Evolutionary conservation across 1,140 invertebrate species (phyloP), one percentile per base, ranked within the genome.

Genomic region (Drosophila funebris): DNA sequence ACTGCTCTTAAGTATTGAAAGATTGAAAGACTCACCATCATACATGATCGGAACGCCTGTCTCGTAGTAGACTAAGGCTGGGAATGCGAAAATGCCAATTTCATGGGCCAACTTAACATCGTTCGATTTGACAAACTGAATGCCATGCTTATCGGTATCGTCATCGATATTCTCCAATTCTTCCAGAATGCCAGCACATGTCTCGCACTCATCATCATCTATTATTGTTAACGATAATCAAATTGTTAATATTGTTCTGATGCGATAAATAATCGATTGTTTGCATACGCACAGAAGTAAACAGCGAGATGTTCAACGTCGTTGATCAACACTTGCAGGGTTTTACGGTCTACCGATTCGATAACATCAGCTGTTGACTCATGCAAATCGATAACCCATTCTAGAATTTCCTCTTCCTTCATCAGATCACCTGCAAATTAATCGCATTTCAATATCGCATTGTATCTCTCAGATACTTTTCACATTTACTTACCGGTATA

Each of bases 81-180:
- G 97, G 83, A 98, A 97, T 84, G 96, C 96, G 91, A 97, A 97
- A 82, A 98, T 96, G 54, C 97, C 97, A 82, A 98, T 96, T 93
- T 97, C 96, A 36, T 97, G 96, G 3, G 97, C 97, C 44, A 97
- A 92, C 92, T 96, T 96, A 16, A 96, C 94, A 92, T 98, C 97
- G 87, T 96, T 97, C 0, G 97, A 97, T 90, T 98, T 98, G 5
- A 98, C 97, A 92, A 99, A 98, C 92, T 98, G 96, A 79, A 98
- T 97, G 63, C 97, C 97, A 79, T 97, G 95, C 81, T 97, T 95
- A 89, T 98, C 97, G 6, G 97, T 97, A 76, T 98, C 97, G 92
- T 98, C 97, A 85, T 98, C 97, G 84, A 98, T 98, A 33, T 96
- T 98, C 93, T 98, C 97, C 66, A 98, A 92, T 82, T 98, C 97